These are phyloP conservation scores for Excalfactoria chinensis DNA, from an alignment of 2,113 vertebrate genomes.

Conservation along the genomic window DNA sequence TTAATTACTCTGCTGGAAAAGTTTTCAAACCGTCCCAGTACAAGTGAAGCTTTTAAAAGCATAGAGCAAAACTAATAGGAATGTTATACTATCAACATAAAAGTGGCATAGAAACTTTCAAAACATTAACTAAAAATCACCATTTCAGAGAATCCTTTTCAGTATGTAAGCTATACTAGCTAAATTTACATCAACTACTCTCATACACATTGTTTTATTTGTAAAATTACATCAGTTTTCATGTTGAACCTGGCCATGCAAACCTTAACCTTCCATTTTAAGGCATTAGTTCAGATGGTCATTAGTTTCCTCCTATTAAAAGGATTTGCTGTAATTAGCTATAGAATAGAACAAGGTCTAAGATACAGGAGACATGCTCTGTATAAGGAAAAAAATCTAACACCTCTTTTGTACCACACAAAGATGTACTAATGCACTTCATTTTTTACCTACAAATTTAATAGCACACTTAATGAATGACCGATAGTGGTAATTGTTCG, in stretches of 20 bases:
- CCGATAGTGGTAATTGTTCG: background rate
- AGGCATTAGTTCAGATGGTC: background rate
- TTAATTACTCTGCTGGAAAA: background rate
- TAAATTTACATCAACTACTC: background rate
- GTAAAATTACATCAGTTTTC: background rate
- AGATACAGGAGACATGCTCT: background rate
- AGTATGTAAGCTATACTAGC: background rate
- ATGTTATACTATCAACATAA: background rate
- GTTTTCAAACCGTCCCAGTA: background rate
- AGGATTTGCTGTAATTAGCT: background rate
- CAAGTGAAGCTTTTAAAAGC: background rate
- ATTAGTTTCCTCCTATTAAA: background rate
- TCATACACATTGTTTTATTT: background rate
- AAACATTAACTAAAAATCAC: background rate
- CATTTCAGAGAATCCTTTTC: background rate
- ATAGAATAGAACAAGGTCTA: background rate
- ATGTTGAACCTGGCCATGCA: background rate
- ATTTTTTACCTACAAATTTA: background rate
- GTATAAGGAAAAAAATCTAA: background rate
- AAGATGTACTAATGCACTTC: background rate
- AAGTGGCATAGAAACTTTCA: background rate
- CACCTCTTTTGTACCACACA: background rate
- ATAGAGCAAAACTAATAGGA: background rate
- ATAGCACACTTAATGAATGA: background rate
- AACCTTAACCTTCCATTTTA: conserved; percentile 14